Conservation (phyloP, 2,113 vertebrate genomes). For the Cephalophus harveyi region DNA sequence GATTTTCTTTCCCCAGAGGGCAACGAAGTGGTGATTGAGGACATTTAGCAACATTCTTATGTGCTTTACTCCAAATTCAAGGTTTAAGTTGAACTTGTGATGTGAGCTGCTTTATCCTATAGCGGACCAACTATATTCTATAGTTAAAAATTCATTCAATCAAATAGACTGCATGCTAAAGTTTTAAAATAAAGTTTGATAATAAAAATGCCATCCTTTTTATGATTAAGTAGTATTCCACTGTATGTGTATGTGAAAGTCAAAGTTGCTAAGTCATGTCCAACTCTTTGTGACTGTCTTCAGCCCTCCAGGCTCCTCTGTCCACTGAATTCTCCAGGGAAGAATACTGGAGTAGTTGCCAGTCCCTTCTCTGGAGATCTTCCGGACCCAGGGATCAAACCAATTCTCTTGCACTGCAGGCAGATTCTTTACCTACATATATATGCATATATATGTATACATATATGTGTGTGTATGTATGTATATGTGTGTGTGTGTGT, state of each 20-base stretch:
- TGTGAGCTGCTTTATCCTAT: not conserved
- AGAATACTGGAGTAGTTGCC: not conserved
- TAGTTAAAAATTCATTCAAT: not conserved
- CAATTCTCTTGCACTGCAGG: not conserved
- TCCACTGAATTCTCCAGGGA: not conserved
- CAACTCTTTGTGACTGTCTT: not conserved
- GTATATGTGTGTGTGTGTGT: accelerated
- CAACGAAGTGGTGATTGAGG: constrained; percentile 31
- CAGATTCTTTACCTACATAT: not conserved
- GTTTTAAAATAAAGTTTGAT: not conserved
- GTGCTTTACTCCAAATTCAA: not conserved
- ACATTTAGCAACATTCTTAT: constrained; percentile 3
- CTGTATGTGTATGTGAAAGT: not conserved
- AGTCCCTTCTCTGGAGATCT: not conserved
- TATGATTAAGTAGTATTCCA: not conserved
- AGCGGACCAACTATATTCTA: not conserved
- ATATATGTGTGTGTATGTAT: not conserved
- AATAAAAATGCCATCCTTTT: not conserved
- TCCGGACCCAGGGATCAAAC: accelerated
- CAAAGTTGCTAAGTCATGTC: not conserved
- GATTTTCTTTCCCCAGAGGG: constrained; percentile 18
- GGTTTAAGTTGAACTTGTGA: not conserved
- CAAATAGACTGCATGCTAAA: not conserved
- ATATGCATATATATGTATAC: not conserved
- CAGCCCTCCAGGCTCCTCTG: not conserved